Base-by-base conservation (phyloP, 2,888 invertebrate species). In the Barypeithes pellucidus region DNA sequence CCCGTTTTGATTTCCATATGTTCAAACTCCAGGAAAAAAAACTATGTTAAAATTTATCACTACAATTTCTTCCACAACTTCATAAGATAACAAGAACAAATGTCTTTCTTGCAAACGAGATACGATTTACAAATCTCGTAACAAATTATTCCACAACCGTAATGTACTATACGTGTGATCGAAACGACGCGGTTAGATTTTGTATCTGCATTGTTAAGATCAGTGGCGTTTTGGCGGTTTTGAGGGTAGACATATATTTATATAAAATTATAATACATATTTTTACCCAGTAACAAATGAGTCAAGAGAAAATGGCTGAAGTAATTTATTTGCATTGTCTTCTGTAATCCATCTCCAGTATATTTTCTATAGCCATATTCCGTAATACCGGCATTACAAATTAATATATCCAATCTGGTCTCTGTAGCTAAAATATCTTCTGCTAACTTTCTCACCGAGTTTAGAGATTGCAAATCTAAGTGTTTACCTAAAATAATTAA, bases 291-390 rank as follows among this genome's bases (percentile, higher is more conserved):
- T 0, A 94, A 82, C 0, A 94, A 87, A 71, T 91, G 85, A 0
- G 92, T 93, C 65, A 94, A 84, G 20, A 94, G 84, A 81, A 93
- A 94, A 12, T 90, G 91, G 3, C 92, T 92, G 79, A 92, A 90
- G 80, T 93, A 89, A 77, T 93, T 93, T 12, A 91, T 88, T 77
- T 91, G 92, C 87, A 92, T 89, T 62, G 89, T 89, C 20, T 87
- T 83, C 33, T 92, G 88, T 39, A 93, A 86, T 0, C 91, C 92
- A 77, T 93, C 75, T 39, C 57, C 72, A 12, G 75, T 75, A 24
- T 8, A 9, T 45, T 16, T 16, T 9, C 22, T 14, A 7, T 8
- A 2, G 8, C 9, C 7, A 45, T 7, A 14, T 12, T 43, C 22
- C 20, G 43, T 24, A 12, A 61, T 22, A 29, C 91, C 91, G 0